phyloP scores from a whole-genome alignment of 92 coral and sea anemone genomes.

The Isaurus tuberculatus region DNA sequence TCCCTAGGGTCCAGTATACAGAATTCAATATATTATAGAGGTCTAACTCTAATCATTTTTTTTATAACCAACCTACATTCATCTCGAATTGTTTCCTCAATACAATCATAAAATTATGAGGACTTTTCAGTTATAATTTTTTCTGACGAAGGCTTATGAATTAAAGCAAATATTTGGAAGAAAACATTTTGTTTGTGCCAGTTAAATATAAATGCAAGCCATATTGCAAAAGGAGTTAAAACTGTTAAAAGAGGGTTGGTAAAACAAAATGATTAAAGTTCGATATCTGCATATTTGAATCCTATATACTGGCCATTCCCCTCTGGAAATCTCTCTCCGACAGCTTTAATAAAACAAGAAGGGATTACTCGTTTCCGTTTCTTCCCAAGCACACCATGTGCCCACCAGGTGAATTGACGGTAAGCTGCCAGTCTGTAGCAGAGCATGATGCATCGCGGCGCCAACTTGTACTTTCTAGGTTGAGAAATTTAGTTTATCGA shows the following conservation, averaged over 20 bases:
- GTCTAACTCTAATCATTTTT: neutral
- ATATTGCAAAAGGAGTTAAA: neutral
- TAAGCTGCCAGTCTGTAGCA: no score
- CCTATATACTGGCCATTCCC: constrained; percentile 1
- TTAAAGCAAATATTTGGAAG: neutral
- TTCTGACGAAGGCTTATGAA: neutral
- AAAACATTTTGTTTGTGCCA: neutral
- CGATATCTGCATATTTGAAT: constrained; percentile 2
- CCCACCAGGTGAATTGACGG: no score
- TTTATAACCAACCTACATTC: no score
- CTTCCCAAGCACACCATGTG: no score
- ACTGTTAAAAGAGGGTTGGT: neutral
- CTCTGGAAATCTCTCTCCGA: constrained; percentile 1
- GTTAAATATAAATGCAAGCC: neutral
- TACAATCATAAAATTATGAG: neutral
- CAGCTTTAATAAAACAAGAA: no score
- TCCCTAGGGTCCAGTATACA: neutral
- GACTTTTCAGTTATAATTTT: neutral
- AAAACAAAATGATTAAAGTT: neutral
- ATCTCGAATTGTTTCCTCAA: neutral
- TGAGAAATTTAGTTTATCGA: no score
- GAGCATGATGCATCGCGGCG: no score
- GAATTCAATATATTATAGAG: neutral
- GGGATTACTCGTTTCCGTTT: no score
- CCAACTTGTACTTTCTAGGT: no score